phyloP scores from a whole-genome alignment of 2,888 invertebrate species.

The Salpingus planirostris region DNA sequence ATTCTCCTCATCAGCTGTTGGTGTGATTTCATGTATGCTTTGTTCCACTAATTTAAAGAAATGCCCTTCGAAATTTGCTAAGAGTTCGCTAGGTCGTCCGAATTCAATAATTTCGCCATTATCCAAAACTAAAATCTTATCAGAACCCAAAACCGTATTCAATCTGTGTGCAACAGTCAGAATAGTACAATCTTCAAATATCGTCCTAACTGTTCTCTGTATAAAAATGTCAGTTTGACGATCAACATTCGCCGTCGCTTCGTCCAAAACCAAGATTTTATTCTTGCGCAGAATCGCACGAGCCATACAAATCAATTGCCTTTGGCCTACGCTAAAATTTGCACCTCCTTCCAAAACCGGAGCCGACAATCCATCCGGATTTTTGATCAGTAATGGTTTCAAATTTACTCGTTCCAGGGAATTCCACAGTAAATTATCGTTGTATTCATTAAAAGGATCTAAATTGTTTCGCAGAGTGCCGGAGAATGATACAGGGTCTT shows the following conservation, averaged over 20 bases:
- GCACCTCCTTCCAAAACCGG: constrained; percentile 60
- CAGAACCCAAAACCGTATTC: constrained; percentile 75
- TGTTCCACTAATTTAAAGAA: constrained; percentile 3
- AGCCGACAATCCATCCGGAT: constrained; percentile 53
- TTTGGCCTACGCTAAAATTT: constrained; percentile 38
- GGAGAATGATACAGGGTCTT: constrained; percentile 77
- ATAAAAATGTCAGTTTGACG: constrained; percentile 64
- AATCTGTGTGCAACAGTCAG: constrained; percentile 73
- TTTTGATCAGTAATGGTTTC: constrained; percentile 54
- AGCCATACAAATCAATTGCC: constrained; percentile 58
- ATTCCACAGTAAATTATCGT: constrained; percentile 70
- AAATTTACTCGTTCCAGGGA: constrained; percentile 74
- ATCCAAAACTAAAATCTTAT: constrained; percentile 68
- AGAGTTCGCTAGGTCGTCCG: not conserved
- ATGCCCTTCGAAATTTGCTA: constrained; percentile 1
- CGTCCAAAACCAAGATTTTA: too few species aligned
- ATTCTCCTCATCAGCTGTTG: too few species aligned
- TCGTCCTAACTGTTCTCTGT: constrained; percentile 60
- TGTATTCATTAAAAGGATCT: constrained; percentile 77
- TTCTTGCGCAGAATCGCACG: constrained; percentile 45
- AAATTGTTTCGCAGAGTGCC: constrained; percentile 80
- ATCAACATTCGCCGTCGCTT: constrained; percentile 74
- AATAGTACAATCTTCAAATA: constrained; percentile 66
- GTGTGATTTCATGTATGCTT: too few species aligned
- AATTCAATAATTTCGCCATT: constrained; percentile 60